Evolutionary conservation across 2,113 vertebrate genomes (phyloP), one percentile per base, ranked within the genome.

Genomic region (Nothobranchius kuhntae): DNA sequence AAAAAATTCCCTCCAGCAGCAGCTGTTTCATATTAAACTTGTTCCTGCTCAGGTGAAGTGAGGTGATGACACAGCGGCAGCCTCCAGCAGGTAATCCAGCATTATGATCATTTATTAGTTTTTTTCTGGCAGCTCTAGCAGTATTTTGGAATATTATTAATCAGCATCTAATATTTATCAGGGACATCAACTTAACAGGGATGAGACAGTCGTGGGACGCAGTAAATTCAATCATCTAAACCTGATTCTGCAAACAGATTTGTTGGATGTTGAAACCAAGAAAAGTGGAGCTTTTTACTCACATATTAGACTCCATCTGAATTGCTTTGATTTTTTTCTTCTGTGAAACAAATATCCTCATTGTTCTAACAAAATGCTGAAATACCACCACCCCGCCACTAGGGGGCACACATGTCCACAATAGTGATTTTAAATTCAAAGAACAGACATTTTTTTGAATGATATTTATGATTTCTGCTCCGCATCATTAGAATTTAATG

Each of bases 21-120:
- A 75, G 67, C 66, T 80, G 80, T 71, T 80, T 72, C 53, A 6
- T 7, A 66, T 80, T 61, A 73, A 70, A 53, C 30, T 30, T 21
- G 21, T 21, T 30, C 30, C 30, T 30, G 30, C 30, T 30, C 30
- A 30, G 2, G 30, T 53, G 9, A 47, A 1, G 21, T 2, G 3
- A 30, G 2, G 30, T 53, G 9, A 47, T 2, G 21, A 52, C 75
- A 51, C 56, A 74, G 66, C 53, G 67, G 7, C 73, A 68, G 56
- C 71, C 35, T 60, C n/a, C 65, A 47, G 30, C 17, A 44, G 52
- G 63, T 61, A 26, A 73, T 61, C 52, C 68, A 78, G 77, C 79
- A 84, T 68, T 59, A 10, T 15, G 53, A 75, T 80, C 13, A 9
- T 40, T 40, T 40, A 9, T 40, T 40, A 40, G 38, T 67, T 48